Conservation (phyloP, 2,888 invertebrate species). For the Antheraea assamensis region DNA sequence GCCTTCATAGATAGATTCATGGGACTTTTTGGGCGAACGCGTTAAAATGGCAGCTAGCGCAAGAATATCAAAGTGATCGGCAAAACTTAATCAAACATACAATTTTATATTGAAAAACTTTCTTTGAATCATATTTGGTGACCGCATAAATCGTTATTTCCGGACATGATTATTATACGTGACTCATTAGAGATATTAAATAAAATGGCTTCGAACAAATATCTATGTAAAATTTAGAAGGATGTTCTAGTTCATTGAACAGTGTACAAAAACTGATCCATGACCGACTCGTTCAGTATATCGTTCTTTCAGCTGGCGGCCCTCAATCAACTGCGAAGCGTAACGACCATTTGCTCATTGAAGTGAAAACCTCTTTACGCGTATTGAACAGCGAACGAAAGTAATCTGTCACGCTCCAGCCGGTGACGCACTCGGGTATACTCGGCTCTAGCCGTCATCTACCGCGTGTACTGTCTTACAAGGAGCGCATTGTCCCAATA, state of each 20-base stretch:
- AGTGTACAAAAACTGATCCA: neutral
- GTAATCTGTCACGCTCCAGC: no score
- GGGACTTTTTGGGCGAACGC: no score
- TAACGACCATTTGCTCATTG: neutral
- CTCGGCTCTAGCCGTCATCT: no score
- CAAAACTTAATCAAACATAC: neutral
- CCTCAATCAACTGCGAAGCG: constrained; percentile 6
- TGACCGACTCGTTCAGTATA: neutral
- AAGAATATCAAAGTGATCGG: no score
- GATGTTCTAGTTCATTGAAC: neutral
- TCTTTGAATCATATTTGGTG: neutral
- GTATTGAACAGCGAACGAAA: no score
- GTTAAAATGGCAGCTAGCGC: no score
- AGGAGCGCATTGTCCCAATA: no score
- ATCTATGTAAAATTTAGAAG: neutral
- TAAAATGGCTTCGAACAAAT: neutral
- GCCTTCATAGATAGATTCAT: no score
- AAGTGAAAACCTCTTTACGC: neutral
- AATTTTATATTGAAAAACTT: neutral
- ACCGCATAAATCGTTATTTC: neutral
- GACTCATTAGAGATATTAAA: neutral
- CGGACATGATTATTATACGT: neutral
- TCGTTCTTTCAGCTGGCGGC: neutral
- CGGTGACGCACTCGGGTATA: no score
- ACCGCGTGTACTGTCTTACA: no score